Base-by-base conservation (phyloP, 2,888 invertebrate genomes). In the Agriopis leucophaearia region DNA sequence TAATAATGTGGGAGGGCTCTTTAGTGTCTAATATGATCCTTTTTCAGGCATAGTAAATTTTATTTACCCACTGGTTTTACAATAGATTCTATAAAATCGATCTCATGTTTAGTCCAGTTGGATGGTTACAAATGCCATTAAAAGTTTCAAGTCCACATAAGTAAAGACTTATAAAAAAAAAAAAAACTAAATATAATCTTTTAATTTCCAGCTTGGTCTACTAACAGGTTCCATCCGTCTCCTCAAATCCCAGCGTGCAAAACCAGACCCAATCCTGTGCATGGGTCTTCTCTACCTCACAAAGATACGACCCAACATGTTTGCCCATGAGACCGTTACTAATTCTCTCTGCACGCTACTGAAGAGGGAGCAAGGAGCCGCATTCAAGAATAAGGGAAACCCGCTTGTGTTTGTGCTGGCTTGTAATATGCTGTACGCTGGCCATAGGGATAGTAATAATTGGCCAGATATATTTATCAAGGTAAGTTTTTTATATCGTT, bases 381-480 rank as follows among this genome's bases (percentile, higher is more conserved):
- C 92, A 0, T 96, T 96, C 85, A 97, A 98, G 91, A 95, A 95
- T 65, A 97, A 98, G 81, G 96, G 96, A 7, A 98, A 97, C 87
- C 95, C 96, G 0, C 91, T 97, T 51, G 96, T 97, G 48, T 96
- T 97, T 74, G 96, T 98, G 38, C 88, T 98, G 52, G 97, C 97
- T 6, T 96, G 98, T 69, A 99, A 98, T 89, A 94, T 99, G 80
- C 89, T 99, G 61, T 95, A 97, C 82, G 95, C 96, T 74, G 97
- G 97, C 0, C 98, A 96, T 85, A 94, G 95, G 56, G 98, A 98
- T 48, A 96, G 97, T 75, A 96, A 95, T 71, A 96, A 96, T 78
- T 99, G 99, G 99, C 99, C 99, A 0, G 98, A 99, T 83, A 94
- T 96, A 64, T 98, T 99, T 92, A 95, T 99, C 1, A 98, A 97